phyloP scores from a whole-genome alignment of 2,113 vertebrate species.

The Microtus oregoni region DNA sequence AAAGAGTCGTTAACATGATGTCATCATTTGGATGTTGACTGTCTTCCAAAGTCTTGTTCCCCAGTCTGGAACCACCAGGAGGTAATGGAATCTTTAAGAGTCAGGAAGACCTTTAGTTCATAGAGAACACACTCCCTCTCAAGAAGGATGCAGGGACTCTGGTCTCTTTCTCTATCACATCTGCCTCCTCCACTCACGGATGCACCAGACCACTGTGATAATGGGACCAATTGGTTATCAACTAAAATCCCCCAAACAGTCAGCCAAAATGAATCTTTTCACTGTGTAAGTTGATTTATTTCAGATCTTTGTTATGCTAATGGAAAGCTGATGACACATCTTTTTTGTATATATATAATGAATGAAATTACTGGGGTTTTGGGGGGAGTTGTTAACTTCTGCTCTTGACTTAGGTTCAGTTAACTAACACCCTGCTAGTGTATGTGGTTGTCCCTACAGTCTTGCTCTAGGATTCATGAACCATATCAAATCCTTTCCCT shows the following conservation, averaged over 20 bases:
- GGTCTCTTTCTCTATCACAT: neutral
- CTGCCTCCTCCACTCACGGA: neutral
- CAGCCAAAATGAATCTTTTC: neutral
- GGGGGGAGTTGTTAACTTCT: neutral
- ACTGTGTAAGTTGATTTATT: neutral
- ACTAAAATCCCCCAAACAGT: neutral
- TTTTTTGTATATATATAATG: neutral
- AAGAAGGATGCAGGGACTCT: too few species aligned
- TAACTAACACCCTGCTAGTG: neutral
- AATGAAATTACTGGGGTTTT: too few species aligned
- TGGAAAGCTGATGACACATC: neutral
- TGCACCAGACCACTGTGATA: too few species aligned
- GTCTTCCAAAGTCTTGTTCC: neutral
- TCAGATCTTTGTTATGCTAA: neutral
- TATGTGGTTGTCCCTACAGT: fast-evolving
- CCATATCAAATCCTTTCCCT: neutral
- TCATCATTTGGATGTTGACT: neutral
- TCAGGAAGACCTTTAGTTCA: neutral
- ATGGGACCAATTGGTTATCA: too few species aligned
- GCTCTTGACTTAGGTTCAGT: neutral
- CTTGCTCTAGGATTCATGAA: neutral
- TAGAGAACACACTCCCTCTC: neutral
- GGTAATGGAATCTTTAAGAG: neutral
- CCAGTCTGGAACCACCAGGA: neutral
- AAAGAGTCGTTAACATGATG: neutral